Conservation (phyloP, 1,140 invertebrate genomes). For the Galleria mellonella region DNA sequence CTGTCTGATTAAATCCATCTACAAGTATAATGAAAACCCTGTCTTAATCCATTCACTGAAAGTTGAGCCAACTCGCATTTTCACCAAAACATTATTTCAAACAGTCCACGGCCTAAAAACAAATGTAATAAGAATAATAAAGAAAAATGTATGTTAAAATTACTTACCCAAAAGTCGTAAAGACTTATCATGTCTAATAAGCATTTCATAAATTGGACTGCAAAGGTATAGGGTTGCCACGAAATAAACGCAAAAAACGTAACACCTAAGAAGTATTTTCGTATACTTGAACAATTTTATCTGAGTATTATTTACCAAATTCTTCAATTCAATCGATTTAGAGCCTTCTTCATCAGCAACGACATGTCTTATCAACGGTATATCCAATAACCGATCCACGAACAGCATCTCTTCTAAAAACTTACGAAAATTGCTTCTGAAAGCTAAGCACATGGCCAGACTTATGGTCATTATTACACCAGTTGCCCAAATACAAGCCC, state of each 20-base stretch:
- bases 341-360: constrained; percentile 12
- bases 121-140: neutral
- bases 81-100: no score
- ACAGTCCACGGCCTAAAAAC: no score
- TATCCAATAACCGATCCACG: constrained; percentile 36
- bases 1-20: no score
- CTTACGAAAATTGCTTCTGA: constrained; percentile 33
- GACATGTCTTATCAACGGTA: constrained; percentile 43
- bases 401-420: constrained; percentile 51
- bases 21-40: no score
- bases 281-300: constrained; percentile 39
- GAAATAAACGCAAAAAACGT: constrained; percentile 34
- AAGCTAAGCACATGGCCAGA: constrained; percentile 40
- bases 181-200: constrained; percentile 31
- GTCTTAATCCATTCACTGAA: no score
- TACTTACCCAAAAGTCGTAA: constrained; percentile 46
- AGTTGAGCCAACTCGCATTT: no score
- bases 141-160: neutral
- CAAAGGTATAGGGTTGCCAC: constrained; percentile 47
- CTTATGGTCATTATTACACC: constrained; percentile 57
- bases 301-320: constrained; percentile 39
- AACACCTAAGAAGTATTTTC: constrained; percentile 38
- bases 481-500: constrained; percentile 53
- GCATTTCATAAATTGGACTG: constrained; percentile 47
- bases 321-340: constrained; percentile 35